A percentile compares a stretch with the other conserved stretches of the same genome.
Conservation (phyloP, 2,888 invertebrate genomes). For the Melikaiella ostensackeni region DNA sequence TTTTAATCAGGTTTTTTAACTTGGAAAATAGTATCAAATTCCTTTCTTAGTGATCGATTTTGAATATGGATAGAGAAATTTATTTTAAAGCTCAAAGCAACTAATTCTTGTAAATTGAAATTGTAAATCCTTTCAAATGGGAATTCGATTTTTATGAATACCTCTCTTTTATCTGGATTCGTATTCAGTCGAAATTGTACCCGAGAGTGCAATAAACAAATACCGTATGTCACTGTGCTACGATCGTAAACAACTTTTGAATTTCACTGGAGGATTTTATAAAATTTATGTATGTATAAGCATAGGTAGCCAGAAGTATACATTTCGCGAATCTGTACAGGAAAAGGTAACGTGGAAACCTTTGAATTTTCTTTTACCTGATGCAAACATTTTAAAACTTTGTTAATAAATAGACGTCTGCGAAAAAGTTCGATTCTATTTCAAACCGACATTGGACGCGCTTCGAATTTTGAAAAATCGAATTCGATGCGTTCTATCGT, state of each 20-base stretch:
- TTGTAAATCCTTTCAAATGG: not conserved
- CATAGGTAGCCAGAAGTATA: not conserved
- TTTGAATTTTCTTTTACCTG: not conserved
- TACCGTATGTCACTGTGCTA: not conserved
- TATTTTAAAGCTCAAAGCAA: not conserved
- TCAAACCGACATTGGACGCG: no score
- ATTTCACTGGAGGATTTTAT: not conserved
- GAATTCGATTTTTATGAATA: constrained; percentile 1
- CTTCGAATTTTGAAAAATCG: no score
- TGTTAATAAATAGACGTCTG: not conserved
- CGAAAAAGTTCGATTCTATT: no score
- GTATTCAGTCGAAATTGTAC: not conserved
- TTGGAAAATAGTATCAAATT: no score
- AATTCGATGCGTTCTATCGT: no score
- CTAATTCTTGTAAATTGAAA: not conserved
- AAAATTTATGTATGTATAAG: constrained; percentile 12
- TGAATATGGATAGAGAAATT: no score
- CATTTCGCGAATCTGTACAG: not conserved
- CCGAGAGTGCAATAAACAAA: not conserved
- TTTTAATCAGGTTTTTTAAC: no score
- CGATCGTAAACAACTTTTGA: not conserved
- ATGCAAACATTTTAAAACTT: not conserved
- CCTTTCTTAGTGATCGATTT: no score
- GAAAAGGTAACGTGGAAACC: not conserved
- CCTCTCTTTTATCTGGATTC: not conserved